These are phyloP conservation scores for Antrozous pallidus DNA, from an alignment of 2,797 vertebrate species.

Conservation along the genomic window DNA sequence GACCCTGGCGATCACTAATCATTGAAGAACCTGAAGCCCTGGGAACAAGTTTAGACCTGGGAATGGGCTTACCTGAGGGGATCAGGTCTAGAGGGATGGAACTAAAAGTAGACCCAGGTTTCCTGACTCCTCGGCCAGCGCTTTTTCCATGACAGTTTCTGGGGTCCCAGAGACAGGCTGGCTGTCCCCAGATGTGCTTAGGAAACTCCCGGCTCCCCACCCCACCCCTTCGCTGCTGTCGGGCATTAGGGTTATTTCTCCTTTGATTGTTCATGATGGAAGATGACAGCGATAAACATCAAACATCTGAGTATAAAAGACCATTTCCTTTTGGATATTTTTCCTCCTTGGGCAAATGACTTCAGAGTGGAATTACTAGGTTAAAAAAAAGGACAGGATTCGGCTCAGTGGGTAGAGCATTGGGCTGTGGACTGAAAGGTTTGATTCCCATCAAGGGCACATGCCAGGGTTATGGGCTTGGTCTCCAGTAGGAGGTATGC, in stretches of 20 bases:
- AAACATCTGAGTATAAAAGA: slow-evolving; percentile 44
- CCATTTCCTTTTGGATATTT: slow-evolving; percentile 12
- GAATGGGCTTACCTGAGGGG: not conserved
- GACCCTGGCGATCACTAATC: not conserved
- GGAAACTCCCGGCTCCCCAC: not conserved
- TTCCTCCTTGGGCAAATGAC: not conserved
- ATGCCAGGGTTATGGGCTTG: no score
- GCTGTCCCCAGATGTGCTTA: not conserved
- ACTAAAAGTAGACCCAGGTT: not conserved
- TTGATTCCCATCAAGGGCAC: no score
- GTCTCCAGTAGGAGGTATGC: no score
- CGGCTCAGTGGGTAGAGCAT: no score
- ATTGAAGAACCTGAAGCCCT: not conserved
- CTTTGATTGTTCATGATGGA: slow-evolving; percentile 50
- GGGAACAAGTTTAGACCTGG: no score
- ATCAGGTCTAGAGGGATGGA: not conserved
- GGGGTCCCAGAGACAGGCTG: not conserved
- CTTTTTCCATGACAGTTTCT: not conserved
- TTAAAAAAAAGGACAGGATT: not conserved
- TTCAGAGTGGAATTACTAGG: not conserved
- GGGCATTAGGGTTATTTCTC: slow-evolving; percentile 30
- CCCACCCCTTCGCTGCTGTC: not conserved
- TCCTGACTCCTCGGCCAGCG: not conserved
- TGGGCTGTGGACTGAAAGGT: no score
- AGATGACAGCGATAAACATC: slow-evolving; percentile 49